These are phyloP conservation scores for Cnemophilus loriae DNA, from an alignment of 2,113 vertebrate species.

Conservation along the genomic window DNA sequence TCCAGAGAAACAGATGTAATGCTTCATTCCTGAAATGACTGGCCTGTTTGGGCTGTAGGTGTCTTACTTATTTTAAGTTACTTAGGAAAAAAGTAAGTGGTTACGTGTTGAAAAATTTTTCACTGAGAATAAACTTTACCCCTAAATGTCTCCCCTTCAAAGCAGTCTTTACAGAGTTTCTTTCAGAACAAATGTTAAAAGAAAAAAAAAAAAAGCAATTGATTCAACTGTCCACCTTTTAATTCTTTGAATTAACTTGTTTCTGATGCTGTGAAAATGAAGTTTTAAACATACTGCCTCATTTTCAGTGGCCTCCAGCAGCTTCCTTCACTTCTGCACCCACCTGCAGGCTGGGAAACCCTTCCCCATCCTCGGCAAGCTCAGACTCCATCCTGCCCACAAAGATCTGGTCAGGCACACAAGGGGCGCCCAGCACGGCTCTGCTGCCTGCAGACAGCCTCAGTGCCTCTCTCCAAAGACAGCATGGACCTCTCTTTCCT, in stretches of 20 bases:
- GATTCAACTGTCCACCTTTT: not conserved
- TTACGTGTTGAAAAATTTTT: not conserved
- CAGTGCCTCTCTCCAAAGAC: not conserved
- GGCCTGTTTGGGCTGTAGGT: not conserved
- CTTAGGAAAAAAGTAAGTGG: not conserved
- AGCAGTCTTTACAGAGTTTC: not conserved
- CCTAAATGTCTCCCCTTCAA: not conserved
- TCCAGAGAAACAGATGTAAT: not conserved
- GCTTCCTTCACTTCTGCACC: not conserved
- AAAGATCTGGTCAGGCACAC: not conserved
- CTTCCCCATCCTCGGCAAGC: rapidly evolving
- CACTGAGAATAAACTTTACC: not conserved
- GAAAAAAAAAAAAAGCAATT: rapidly evolving
- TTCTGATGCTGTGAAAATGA: not conserved
- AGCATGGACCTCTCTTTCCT: not conserved
- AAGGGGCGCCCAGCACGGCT: rapidly evolving
- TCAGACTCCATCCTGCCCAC: not conserved
- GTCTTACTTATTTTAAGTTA: not conserved
- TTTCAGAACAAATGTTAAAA: not conserved
- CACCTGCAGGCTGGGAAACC: rapidly evolving
- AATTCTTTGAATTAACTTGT: not conserved
- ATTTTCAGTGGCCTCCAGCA: not conserved
- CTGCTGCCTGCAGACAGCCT: not conserved
- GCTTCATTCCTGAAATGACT: not conserved
- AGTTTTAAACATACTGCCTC: not conserved